Base-by-base conservation (phyloP, 2,888 invertebrate genomes). In the Diarsia rubi region DNA sequence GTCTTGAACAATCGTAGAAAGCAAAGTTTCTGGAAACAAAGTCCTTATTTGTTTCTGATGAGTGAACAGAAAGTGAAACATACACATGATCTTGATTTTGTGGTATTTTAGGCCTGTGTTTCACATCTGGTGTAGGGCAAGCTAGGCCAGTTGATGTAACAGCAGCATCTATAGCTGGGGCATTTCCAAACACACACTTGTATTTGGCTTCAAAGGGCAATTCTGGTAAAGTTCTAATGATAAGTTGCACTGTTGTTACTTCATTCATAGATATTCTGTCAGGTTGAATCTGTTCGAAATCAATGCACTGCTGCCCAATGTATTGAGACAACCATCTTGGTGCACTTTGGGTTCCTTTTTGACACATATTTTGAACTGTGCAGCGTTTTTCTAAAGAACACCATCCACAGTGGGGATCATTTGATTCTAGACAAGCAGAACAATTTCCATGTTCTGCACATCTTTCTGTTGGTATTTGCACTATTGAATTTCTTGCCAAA, bases 321-420 rank as follows among this genome's bases (percentile, higher is more conserved):
- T 99, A 98, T 82, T 99, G 97, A 5, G 99, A 99, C 37, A 99
- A 95, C 99, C 99, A 99, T 59, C 99, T 97, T 1, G 99, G 98
- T 78, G 99, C 98, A 92, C 98, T 98, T 87, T 98, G 98, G 73
- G 98, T 98, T 47, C 99, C 99, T 94, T 99, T 98, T 91, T 99
- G 98, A 92, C 99, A 99, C 82, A 98, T 98, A 86, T 97, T 98
- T 89, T 98, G 98, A 21, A 99, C 97, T 8, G 99, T 99, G 92
- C 99, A 99, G 75, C 98, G 98, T 95, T 99, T 99, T 92, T 99
- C 99, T 82, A 99, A 94, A 27, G 99, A 99, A 95, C 99, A 99
- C 99, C 99, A 99, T 49, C 99, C 99, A 95, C 99, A 99, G 90
- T 99, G 99, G 2, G 99, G 99, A 95, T 99, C 99, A 92, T 98